phyloP scores from a whole-genome alignment of 2,113 vertebrate genomes.

The Mormyrus lacerda region DNA sequence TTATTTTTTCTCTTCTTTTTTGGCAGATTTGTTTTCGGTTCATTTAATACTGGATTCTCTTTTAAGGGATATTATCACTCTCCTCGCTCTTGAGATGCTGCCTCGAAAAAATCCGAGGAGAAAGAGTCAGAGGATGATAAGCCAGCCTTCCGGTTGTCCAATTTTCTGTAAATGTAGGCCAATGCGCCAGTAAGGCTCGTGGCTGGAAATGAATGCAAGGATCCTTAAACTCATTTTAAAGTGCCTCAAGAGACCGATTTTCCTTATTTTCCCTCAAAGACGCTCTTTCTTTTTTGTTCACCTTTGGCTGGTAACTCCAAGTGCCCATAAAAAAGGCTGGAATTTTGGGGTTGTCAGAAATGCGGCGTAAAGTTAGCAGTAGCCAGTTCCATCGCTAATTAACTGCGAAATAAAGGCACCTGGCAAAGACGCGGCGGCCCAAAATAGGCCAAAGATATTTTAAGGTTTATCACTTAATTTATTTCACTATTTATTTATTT shows the following conservation, averaged over 20 bases:
- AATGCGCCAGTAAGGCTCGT: slow-evolving; percentile 16
- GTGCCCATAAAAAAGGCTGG: background rate
- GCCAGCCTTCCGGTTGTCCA: slow-evolving; percentile 39
- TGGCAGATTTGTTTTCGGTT: background rate
- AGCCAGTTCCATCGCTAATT: background rate
- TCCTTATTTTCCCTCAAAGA: slow-evolving; percentile 2
- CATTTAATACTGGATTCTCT: slow-evolving; percentile 31
- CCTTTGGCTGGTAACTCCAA: background rate
- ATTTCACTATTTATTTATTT: slow-evolving; percentile 41
- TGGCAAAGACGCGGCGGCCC: slow-evolving; percentile 40
- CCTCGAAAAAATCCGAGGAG: slow-evolving; percentile 36
- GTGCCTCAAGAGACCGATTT: slow-evolving; percentile 26
- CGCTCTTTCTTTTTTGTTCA: background rate
- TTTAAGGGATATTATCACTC: slow-evolving; percentile 21
- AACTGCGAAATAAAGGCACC: slow-evolving; percentile 6
- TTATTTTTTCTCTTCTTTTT: slow-evolving; percentile 9
- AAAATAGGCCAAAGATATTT: slow-evolving; percentile 59
- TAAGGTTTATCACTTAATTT: slow-evolving; percentile 52
- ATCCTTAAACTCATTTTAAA: slow-evolving; percentile 24
- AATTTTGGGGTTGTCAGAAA: background rate
- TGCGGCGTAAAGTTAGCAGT: background rate
- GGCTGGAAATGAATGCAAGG: slow-evolving; percentile 33
- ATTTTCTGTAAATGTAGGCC: slow-evolving; percentile 37
- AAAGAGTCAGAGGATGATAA: slow-evolving; percentile 18
- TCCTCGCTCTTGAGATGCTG: slow-evolving; percentile 38